Base-by-base conservation (phyloP, 2,113 vertebrate species). In the Ctenomys sociabilis region DNA sequence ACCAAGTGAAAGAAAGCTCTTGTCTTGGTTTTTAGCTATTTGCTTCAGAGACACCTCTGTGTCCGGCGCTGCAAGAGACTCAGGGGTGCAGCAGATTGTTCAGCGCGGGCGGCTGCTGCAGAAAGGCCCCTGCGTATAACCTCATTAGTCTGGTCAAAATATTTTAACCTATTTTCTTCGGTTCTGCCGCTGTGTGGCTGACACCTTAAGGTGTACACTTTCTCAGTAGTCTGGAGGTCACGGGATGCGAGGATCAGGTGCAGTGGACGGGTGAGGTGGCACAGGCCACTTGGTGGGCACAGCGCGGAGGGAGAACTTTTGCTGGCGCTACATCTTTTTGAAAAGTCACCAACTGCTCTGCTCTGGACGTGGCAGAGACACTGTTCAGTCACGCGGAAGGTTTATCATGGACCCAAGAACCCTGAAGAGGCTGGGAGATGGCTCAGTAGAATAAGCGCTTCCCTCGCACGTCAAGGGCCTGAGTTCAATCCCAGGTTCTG, bases 301-400 rank as follows among this genome's bases (percentile, higher is more conserved):
- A 16, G 14, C 52, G 12, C 32, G 40, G 37, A 90, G 68, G 84
- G 52, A 84, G 91, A 83, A 86, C 80, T 96, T 92, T 86, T 16
- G 70, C 83, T 93, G 89, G 59, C 28, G 64, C 66, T 64, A 61
- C 78, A 80, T 84, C 54, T 95, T 93, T 96, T 54, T 85, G 93
- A 95, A 96, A 83, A 63, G 63, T 87, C 66, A 89, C 89, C 87
- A 93, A 96, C 72, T 92, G 89, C 91, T 94, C 88, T 49, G 59
- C 68, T 64, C 85, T n/a, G 80, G 78, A 93, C 83, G 70, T 30
- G 49, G 52, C n/a, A 94, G 72, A 91, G 68, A 32, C 35, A 63
- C 66, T 68, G 16, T 94, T 95, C 72, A 81, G 59, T 93, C 83
- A 94, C 92, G 93, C 59, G 90, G 81, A 97, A 89, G 45, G 96